Conservation (phyloP, 2,888 invertebrate genomes). For the Spatulosminthurus flaviceps region DNA sequence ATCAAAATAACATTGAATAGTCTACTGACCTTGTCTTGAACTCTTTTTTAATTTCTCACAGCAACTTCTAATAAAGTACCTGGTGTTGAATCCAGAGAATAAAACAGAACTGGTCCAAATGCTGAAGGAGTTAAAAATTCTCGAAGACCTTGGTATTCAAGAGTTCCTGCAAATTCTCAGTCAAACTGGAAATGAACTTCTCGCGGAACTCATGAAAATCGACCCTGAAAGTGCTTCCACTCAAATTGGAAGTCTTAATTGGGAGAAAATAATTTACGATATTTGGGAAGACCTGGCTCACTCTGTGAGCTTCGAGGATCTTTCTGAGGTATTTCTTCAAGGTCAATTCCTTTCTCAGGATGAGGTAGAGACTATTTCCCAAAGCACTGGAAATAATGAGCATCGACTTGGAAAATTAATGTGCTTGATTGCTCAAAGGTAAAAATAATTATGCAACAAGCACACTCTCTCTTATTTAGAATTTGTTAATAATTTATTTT, state of each 20-base stretch:
- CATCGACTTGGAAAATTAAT: conserved; percentile 9
- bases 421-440: conserved; percentile 27
- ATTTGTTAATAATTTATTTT: too few species aligned
- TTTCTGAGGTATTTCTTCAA: background rate
- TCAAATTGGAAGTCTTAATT: background rate
- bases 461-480: too few species aligned
- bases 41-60: background rate
- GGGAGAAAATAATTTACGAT: conserved; percentile 36
- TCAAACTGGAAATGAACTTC: background rate
- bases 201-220: background rate
- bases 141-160: background rate
- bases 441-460: too few species aligned
- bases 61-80: background rate
- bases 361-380: background rate
- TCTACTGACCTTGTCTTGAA: too few species aligned
- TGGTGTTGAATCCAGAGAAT: background rate
- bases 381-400: background rate
- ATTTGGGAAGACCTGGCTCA: background rate
- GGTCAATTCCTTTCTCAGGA: background rate
- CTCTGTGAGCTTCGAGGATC: background rate
- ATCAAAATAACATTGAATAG: too few species aligned
- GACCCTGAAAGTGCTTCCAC: background rate
- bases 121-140: background rate
- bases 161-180: background rate
- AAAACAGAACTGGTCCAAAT: background rate